A percentile compares a stretch with the other conserved stretches of the same genome.
These are phyloP conservation scores for Megalops atlanticus DNA, from an alignment of 2,113 vertebrate species.

Conservation along the genomic window DNA sequence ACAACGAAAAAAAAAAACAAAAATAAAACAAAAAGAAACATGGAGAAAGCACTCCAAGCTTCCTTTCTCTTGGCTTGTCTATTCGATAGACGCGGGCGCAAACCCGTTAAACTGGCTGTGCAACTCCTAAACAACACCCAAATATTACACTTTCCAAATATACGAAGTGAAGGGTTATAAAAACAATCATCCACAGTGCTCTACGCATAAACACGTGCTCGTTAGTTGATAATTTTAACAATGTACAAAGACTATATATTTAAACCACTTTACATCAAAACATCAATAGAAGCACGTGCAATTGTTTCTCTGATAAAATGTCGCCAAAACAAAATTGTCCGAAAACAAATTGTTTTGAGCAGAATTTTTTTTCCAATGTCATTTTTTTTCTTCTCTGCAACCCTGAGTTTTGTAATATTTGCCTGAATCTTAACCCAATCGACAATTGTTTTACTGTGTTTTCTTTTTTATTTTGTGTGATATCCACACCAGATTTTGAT, in stretches of 20 bases:
- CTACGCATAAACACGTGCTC: slow-evolving; percentile 31
- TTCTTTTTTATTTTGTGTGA: neutral
- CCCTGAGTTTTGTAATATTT: too few relatives aligned
- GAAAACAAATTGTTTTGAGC: too few relatives aligned
- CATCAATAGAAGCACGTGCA: neutral
- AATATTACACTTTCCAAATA: slow-evolving; percentile 65
- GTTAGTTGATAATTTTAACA: slow-evolving; percentile 34
- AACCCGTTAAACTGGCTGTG: slow-evolving; percentile 88
- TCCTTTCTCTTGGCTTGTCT: slow-evolving; percentile 56
- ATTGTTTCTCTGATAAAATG: neutral
- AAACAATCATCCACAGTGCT: slow-evolving; percentile 58
- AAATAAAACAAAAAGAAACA: neutral
- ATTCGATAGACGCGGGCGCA: slow-evolving; percentile 62
- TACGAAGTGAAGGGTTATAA: slow-evolving; percentile 57
- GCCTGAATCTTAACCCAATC: too few relatives aligned
- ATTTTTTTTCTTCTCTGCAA: too few relatives aligned
- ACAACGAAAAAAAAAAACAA: neutral
- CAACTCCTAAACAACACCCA: slow-evolving; percentile 73
- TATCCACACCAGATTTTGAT: neutral
- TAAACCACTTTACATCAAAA: neutral
- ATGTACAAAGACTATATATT: slow-evolving; percentile 30
- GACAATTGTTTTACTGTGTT: too few relatives aligned
- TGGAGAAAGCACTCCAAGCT: slow-evolving; percentile 17
- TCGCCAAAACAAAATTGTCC: neutral
- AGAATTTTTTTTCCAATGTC: neutral